These are phyloP conservation scores for Megaceryle torquata DNA, from an alignment of 2,113 vertebrate genomes.

Conservation along the genomic window DNA sequence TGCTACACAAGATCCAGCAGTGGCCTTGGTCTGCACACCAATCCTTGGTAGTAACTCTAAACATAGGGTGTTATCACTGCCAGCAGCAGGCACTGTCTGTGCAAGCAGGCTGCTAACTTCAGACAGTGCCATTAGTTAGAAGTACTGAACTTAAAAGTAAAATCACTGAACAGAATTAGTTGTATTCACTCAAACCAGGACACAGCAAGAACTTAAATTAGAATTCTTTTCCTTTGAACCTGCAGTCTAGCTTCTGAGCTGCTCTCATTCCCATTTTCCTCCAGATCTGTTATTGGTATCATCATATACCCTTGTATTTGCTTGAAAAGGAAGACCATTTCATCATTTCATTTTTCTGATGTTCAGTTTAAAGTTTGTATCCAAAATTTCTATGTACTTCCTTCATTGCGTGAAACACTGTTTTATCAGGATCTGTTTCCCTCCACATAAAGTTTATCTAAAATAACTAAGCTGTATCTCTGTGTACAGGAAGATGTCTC, in stretches of 20 bases:
- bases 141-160: too few species aligned
- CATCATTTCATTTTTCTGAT: not conserved
- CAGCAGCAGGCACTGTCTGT: too few species aligned
- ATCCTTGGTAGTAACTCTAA: too few species aligned
- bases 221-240: not conserved
- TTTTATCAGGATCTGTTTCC: not conserved
- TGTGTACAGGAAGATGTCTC: not conserved
- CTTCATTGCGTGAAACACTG: not conserved
- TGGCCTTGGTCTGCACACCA: too few species aligned
- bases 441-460: not conserved
- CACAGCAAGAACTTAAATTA: not conserved
- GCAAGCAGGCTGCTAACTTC: too few species aligned
- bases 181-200: too few species aligned
- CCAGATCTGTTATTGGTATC: not conserved
- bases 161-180: too few species aligned
- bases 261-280: not conserved
- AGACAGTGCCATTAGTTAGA: too few species aligned
- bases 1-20: too few species aligned
- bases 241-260: not conserved
- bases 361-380: not conserved
- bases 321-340: not conserved
- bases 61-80: too few species aligned
- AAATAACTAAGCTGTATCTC: not conserved
- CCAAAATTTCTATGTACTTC: not conserved
- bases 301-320: not conserved